Base-by-base conservation (phyloP, 2,888 invertebrate species). In the Melieria omissa region DNA sequence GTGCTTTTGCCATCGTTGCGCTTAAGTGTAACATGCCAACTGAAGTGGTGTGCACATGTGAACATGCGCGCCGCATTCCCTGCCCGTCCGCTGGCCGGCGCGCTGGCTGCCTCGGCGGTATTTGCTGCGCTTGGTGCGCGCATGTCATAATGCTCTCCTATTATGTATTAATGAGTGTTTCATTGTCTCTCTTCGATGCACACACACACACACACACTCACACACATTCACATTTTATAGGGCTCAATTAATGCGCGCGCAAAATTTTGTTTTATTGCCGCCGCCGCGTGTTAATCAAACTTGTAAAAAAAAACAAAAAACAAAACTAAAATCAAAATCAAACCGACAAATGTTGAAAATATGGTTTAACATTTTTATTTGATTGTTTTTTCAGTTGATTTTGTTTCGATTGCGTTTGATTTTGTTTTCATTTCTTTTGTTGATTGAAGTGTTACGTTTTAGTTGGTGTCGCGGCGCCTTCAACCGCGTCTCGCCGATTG, bases 161-260 rank as follows among this genome's bases (percentile, higher is more conserved):
- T 52, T 52, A 8, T 52, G 9, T 52, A 8, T 52, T 52, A 52
- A 52, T 52, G 52, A 8, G 52, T 12, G 5, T 8, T 8, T 52
- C 14, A 52, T 52, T 52, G 52, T 5, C 52, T 52, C 14, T 52
- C 52, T 52, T 8, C 52, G 12, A 8, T 12, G 9, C 69, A 64
- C 70, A 71, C 67, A 14, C 4, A 69, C 69, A 64, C 70, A 71
- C 67, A 14, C 4, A 69, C 47, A 68, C n/a, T 46, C 6, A 29
- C 7, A 49, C 3, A 57, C 10, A 62, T n/a, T 57, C 14, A 29
- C 10, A 52, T 14, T 10, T 29, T 29, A 3, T 29, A 29, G 29
- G 29, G 49, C 49, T 52, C 14, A 52, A 52, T 52, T 52, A 52
- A 52, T 52, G 52, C 8, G 14, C 14, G 52, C 52, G 52, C 52